Evolutionary conservation across 2,113 vertebrate species (phyloP).

Genomic region (Fulica atra): DNA sequence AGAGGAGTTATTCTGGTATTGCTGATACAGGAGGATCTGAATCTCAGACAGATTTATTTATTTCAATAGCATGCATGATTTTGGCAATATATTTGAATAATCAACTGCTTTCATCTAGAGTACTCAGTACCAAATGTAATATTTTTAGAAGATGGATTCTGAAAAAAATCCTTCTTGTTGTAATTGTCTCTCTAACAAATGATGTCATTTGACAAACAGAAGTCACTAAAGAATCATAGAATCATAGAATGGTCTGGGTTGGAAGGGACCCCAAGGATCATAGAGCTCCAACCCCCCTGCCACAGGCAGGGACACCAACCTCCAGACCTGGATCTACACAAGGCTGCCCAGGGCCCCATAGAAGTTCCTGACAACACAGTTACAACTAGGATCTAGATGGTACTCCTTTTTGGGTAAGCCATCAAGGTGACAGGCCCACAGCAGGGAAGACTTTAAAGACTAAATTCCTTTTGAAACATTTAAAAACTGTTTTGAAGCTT

Average conservation of each 20-base stretch:
- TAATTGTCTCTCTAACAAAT: background rate
- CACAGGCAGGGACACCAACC: too few relatives aligned
- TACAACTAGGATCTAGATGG: background rate
- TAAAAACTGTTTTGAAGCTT: background rate
- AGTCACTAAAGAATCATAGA: background rate
- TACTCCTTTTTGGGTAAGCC: background rate
- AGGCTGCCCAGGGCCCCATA: too few relatives aligned
- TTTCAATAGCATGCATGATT: background rate
- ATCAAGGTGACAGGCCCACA: background rate
- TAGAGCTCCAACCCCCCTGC: too few relatives aligned
- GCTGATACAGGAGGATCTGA: background rate
- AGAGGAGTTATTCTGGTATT: background rate
- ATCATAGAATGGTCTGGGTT: too few relatives aligned
- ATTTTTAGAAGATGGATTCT: background rate
- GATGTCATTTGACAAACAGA: background rate
- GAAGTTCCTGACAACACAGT: background rate
- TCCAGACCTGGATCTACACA: too few relatives aligned
- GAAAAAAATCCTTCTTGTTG: background rate
- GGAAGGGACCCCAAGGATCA: too few relatives aligned
- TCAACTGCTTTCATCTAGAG: background rate
- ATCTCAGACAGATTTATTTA: background rate
- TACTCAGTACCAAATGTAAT: background rate
- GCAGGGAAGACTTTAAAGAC: background rate
- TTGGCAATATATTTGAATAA: background rate
- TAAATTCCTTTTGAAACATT: background rate